These are phyloP conservation scores for Desmodus rotundus DNA, from an alignment of 2,113 vertebrate species.

Conservation along the genomic window DNA sequence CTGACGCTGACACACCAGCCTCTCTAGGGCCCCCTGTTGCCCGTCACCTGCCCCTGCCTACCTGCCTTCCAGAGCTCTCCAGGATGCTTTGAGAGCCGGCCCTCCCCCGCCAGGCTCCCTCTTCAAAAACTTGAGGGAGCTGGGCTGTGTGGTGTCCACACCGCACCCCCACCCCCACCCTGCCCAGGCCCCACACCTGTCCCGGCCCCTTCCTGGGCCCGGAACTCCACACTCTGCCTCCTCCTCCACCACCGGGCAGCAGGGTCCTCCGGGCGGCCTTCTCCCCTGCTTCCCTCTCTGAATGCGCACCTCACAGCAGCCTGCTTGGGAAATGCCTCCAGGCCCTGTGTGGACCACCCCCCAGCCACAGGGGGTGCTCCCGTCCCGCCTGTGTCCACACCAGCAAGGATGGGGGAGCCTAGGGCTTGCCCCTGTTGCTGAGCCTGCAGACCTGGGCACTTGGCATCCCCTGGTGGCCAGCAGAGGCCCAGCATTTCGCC, in stretches of 20 bases:
- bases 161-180: not conserved
- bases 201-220: not conserved
- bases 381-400: not conserved
- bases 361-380: fast-evolving
- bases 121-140: too few species aligned
- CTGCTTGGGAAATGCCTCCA: not conserved
- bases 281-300: fast-evolving
- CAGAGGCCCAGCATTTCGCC: not conserved
- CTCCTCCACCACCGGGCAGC: not conserved
- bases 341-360: not conserved
- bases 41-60: not conserved
- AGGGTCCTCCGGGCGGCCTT: not conserved
- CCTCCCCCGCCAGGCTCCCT: too few species aligned
- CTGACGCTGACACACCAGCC: not conserved
- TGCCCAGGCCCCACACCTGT: not conserved
- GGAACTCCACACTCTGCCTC: not conserved
- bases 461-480: fast-evolving
- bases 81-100: not conserved
- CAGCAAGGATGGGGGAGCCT: not conserved
- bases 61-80: not conserved
- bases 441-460: not conserved
- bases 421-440: not conserved
- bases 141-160: not conserved
- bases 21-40: not conserved
- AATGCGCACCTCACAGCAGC: fast-evolving